These are phyloP conservation scores for Heliothis peltigera DNA, from an alignment of 2,888 invertebrate species.

Conservation along the genomic window DNA sequence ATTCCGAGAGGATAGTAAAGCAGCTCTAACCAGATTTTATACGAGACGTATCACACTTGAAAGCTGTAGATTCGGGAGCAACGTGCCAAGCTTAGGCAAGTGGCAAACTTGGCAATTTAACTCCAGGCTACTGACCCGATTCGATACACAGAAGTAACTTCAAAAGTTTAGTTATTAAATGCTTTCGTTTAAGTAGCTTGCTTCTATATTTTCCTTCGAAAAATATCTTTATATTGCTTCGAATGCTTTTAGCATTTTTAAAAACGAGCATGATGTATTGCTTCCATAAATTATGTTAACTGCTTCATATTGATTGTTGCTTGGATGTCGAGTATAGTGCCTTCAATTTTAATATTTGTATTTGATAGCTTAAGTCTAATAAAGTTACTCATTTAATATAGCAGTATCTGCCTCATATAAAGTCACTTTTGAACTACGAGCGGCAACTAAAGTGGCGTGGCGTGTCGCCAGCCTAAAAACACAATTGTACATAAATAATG, in stretches of 20 bases:
- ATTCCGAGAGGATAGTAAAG: constrained; percentile 7
- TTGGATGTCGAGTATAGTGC: background rate
- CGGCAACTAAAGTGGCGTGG: constrained; percentile 25
- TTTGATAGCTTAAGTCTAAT: too few species aligned
- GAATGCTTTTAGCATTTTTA: constrained; percentile 12
- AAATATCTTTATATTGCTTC: background rate
- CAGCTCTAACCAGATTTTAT: constrained; percentile 49
- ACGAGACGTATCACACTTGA: constrained; percentile 49
- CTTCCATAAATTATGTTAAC: background rate
- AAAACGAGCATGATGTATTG: constrained; percentile 12
- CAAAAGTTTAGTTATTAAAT: background rate
- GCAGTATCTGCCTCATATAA: background rate
- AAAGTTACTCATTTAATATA: too few species aligned
- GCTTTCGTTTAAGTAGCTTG: background rate
- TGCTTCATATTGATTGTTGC: background rate
- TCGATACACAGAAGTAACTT: constrained; percentile 23
- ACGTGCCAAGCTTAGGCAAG: constrained; percentile 53
- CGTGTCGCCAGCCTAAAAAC: constrained; percentile 45
- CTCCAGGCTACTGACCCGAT: constrained; percentile 13
- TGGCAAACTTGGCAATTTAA: constrained; percentile 45
- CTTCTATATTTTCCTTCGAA: background rate
- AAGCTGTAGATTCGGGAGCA: constrained; percentile 37
- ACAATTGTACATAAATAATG: constrained; percentile 48
- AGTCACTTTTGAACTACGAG: constrained; percentile 28
- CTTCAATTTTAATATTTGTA: too few species aligned